Percentiles rank a stretch among this genome's conserved stretches.
These are phyloP conservation scores for Pachypeltis micranthus DNA, from an alignment of 1,140 invertebrate species.

Conservation along the genomic window DNA sequence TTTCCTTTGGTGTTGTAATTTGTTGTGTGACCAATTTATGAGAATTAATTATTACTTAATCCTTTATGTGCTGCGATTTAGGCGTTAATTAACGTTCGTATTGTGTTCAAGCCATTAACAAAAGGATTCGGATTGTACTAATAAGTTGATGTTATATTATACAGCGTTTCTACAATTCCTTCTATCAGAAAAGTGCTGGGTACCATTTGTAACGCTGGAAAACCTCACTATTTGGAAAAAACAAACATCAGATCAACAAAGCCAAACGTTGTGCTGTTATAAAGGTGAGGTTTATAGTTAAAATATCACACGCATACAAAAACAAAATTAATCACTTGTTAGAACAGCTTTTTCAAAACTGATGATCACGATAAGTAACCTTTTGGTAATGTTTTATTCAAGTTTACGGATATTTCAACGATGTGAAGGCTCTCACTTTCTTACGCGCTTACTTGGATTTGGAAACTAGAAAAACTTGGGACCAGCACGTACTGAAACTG, in stretches of 20 bases:
- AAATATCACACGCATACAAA: too few relatives aligned
- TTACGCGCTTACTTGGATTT: conserved; percentile 68
- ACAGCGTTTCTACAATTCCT: neutral
- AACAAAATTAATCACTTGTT: too few relatives aligned
- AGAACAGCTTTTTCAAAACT: neutral
- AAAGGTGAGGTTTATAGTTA: conserved; percentile 50
- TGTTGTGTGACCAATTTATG: too few relatives aligned
- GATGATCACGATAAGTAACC: neutral
- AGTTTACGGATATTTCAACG: conserved; percentile 69
- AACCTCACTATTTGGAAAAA: conserved; percentile 72
- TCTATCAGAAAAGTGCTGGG: conserved; percentile 39
- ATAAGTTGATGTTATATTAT: too few relatives aligned
- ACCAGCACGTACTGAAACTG: conserved; percentile 58
- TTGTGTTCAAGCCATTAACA: too few relatives aligned
- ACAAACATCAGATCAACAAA: conserved; percentile 42
- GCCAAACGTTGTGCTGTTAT: conserved; percentile 58
- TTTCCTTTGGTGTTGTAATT: too few relatives aligned
- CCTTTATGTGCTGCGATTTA: too few relatives aligned
- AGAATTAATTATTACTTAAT: too few relatives aligned
- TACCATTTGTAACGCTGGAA: conserved; percentile 62
- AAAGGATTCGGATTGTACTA: too few relatives aligned
- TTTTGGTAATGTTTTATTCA: conserved; percentile 23
- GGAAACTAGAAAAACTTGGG: conserved; percentile 66
- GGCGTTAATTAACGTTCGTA: too few relatives aligned
- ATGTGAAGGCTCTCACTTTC: conserved; percentile 66